These are phyloP conservation scores for Sussaba pulchella DNA, from an alignment of 2,888 invertebrate species.

Conservation along the genomic window DNA sequence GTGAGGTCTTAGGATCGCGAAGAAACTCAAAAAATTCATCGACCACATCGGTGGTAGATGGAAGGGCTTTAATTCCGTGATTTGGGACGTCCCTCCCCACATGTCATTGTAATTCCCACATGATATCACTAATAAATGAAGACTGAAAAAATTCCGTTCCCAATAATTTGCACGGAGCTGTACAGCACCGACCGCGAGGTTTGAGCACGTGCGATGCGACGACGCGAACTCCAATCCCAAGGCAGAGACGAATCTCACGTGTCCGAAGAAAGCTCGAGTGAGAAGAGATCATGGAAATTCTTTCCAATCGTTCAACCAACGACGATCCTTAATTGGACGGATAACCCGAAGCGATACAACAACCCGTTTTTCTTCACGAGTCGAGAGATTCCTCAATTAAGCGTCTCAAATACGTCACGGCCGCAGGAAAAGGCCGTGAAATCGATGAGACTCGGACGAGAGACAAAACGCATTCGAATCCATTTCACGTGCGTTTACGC, in stretches of 20 bases:
- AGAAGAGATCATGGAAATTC: slow-evolving; percentile 42
- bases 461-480: neutral
- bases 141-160: too few species aligned
- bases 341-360: slow-evolving; percentile 61
- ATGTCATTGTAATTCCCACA: too few species aligned
- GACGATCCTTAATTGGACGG: slow-evolving; percentile 68
- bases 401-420: slow-evolving; percentile 70
- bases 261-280: slow-evolving; percentile 24
- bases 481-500: neutral
- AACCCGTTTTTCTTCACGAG: slow-evolving; percentile 54
- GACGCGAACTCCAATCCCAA: neutral
- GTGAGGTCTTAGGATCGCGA: too few species aligned
- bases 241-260: slow-evolving; percentile 18
- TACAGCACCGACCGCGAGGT: too few species aligned
- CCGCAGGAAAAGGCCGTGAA: slow-evolving; percentile 22
- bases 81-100: too few species aligned
- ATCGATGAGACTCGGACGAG: slow-evolving; percentile 29
- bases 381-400: slow-evolving; percentile 61
- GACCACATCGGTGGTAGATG: too few species aligned
- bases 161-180: too few species aligned
- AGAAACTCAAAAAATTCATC: too few species aligned
- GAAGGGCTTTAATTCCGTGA: too few species aligned
- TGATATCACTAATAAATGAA: too few species aligned
- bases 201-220: neutral
- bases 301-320: slow-evolving; percentile 56